phyloP scores from a whole-genome alignment of 2,888 invertebrate genomes.

The Acronicta aceris region DNA sequence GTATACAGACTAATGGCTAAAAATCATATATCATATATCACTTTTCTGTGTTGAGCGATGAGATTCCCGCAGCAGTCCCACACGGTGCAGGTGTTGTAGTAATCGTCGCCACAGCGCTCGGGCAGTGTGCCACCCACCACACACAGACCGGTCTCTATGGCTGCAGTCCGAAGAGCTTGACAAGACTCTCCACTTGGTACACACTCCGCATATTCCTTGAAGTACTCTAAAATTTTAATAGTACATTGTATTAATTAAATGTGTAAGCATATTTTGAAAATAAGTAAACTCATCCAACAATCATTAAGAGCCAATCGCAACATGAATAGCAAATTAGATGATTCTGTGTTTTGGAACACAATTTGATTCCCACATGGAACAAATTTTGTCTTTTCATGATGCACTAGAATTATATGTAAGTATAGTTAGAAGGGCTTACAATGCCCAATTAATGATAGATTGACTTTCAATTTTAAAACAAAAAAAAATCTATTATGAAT shows the following conservation, averaged over 20 bases:
- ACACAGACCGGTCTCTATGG: conserved; percentile 93
- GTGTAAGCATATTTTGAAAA: background rate
- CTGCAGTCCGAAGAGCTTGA: conserved; percentile 92
- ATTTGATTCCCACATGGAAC: too few species aligned
- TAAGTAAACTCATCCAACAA: background rate
- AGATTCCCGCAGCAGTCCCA: conserved; percentile 94
- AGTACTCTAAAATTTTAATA: conserved; percentile 88
- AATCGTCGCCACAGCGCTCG: conserved; percentile 91
- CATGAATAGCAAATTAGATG: too few species aligned
- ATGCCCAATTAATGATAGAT: too few species aligned
- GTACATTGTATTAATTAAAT: background rate
- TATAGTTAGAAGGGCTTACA: too few species aligned
- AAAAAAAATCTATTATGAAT: too few species aligned
- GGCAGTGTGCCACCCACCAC: conserved; percentile 97
- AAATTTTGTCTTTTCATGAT: too few species aligned
- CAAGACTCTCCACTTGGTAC: conserved; percentile 95
- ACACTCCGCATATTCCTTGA: conserved; percentile 95
- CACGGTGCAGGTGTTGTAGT: conserved; percentile 96
- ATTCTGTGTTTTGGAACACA: too few species aligned
- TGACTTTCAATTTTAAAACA: too few species aligned
- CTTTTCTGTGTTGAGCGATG: conserved; percentile 95
- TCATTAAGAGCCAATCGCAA: too few species aligned
- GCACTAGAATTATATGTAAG: too few species aligned
- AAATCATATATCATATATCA: conserved; percentile 62
- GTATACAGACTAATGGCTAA: too few species aligned